Evolutionary conservation across 1,140 invertebrate genomes (phyloP), one percentile per base, ranked within the genome.

Genomic region (Gryllus bimaculatus): DNA sequence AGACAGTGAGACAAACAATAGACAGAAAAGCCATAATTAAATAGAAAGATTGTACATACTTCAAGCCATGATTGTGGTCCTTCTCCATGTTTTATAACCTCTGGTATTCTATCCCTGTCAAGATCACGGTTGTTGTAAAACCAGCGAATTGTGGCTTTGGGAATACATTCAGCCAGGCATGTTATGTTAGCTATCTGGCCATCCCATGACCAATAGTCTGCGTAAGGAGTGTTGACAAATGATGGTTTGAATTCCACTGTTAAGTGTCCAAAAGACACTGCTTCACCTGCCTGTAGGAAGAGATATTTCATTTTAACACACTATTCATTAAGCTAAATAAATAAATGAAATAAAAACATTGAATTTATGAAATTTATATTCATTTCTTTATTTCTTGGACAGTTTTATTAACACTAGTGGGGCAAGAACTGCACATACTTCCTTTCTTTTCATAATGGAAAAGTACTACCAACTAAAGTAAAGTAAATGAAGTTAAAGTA

Each of bases 101-200:
- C 87, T 0, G 83, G 83, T 66, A 90, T 89, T 12, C 86, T 86
- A 78, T 18, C 82, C 15, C 81, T 81, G 75, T 85, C 83, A 8
- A 87, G 81, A 10, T 84, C 82, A 75, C 83, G 79, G 18, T 84
- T 85, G 26, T 85, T 87, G 78, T 88, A 89, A 83, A 88, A 90
- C 96, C 96, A 97, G 80, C 90, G 89, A 81, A 97, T 95, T 3
- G 95, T 96, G 0, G 96, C 96, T 85, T 97, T 97, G 0, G 96
- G 96, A 83, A 97, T 95, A 81, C 93, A 92, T 85, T 94, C 92
- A 13, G 94, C 94, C 20, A 95, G 87, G 83, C 96, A 98, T 49
- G 92, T 95, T 0, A 98, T 87, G 84, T 97, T 97, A 0, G 93
- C 93, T 7, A 92, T 90, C 81, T 89, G 88, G 66, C 90, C 86